Conservation (phyloP, 2,888 invertebrate genomes). For the Cephus spinipes region DNA sequence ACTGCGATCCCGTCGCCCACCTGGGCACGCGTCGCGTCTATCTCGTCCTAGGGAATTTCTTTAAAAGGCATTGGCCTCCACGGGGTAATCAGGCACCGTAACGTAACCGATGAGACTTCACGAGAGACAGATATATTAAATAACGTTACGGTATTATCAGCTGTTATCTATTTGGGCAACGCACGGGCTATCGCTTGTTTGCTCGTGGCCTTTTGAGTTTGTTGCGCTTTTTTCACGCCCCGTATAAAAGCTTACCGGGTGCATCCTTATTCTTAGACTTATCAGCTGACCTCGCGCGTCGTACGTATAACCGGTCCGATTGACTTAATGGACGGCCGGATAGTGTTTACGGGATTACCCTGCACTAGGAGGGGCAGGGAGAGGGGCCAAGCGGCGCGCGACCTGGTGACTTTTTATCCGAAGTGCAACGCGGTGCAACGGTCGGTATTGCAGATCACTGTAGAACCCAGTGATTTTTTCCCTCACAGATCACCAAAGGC, state of each 20-base stretch:
- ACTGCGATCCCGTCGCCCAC: not conserved
- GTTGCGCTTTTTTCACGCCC: slow-evolving; percentile 1
- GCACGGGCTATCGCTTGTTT: slow-evolving; percentile 50
- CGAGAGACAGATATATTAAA: slow-evolving; percentile 37
- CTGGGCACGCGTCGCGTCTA: not conserved
- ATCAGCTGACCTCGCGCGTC: not conserved
- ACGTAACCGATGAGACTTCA: not conserved
- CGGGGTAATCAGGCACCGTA: not conserved
- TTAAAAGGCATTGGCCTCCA: not conserved
- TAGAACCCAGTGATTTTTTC: not conserved
- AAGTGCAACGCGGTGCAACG: not conserved
- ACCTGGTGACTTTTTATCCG: not conserved
- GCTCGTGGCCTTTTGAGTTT: slow-evolving; percentile 30
- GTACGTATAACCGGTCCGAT: not conserved
- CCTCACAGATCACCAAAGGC: not conserved
- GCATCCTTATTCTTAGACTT: not conserved
- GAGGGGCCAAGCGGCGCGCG: not conserved
- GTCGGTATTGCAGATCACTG: not conserved
- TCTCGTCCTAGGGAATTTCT: not conserved
- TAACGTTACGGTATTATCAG: slow-evolving; percentile 47
- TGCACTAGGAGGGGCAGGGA: not conserved
- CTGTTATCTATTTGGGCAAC: slow-evolving; percentile 55
- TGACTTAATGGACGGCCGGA: not conserved
- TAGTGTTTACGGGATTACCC: not conserved
- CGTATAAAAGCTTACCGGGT: not conserved